Evolutionary conservation across 1,140 invertebrate species (phyloP).

Genomic region (Dolichoris vasculosae): DNA sequence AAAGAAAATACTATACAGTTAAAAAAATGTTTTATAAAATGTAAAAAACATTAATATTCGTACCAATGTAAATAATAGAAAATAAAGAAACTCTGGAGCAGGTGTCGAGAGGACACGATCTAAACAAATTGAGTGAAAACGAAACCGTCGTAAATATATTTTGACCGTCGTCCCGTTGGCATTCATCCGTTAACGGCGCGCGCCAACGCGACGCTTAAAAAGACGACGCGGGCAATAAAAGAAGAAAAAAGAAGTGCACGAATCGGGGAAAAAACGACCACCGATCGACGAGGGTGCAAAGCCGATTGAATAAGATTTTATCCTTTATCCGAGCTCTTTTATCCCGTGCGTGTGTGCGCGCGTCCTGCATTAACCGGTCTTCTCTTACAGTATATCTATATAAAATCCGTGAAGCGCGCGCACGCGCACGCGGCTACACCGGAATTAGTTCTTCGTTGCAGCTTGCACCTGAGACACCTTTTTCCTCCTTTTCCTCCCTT

Average conservation of each 20-base stretch:
- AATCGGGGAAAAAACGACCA: background rate
- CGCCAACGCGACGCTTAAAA: background rate
- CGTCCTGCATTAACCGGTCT: background rate
- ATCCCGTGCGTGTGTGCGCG: background rate
- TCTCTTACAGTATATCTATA: constrained; percentile 9
- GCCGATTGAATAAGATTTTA: constrained; percentile 53
- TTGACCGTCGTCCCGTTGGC: constrained; percentile 10
- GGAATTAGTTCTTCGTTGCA: constrained; percentile 59
- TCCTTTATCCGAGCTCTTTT: constrained; percentile 45
- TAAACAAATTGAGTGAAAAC: constrained; percentile 49
- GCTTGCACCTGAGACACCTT: constrained; percentile 58
- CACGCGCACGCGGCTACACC: constrained; percentile 49
- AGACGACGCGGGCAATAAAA: background rate
- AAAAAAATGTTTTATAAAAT: too few species aligned
- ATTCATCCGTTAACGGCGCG: constrained; percentile 1
- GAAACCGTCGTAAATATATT: constrained; percentile 32
- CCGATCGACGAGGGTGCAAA: constrained; percentile 47
- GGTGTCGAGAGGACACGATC: constrained; percentile 3
- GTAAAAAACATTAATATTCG: background rate
- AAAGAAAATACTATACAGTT: too few species aligned
- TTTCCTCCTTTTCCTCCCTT: constrained; percentile 37
- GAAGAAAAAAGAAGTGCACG: constrained; percentile 8
- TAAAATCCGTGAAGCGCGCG: constrained; percentile 40
- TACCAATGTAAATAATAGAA: background rate
- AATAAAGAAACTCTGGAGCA: background rate